Evolutionary conservation across 2,888 invertebrate species (phyloP).

Genomic region (Linyphia triangularis): DNA sequence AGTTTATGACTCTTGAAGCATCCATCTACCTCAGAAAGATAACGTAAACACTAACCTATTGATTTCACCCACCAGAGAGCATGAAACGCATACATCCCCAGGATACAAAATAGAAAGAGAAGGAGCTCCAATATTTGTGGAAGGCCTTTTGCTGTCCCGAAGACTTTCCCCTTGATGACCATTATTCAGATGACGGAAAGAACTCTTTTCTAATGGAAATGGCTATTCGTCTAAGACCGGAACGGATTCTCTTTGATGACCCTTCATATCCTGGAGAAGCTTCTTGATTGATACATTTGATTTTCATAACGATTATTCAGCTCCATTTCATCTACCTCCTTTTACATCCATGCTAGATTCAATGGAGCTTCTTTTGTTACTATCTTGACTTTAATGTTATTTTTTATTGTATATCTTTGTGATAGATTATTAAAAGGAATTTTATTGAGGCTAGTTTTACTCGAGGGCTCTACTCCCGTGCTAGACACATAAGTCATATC

Average conservation of each 20-base stretch:
- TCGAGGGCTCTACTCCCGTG: background rate
- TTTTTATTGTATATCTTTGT: background rate
- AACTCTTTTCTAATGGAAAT: conserved; percentile 38
- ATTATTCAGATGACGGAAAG: conserved; percentile 37
- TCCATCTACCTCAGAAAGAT: background rate
- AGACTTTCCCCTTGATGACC: conserved; percentile 39
- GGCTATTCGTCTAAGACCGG: conserved; percentile 35
- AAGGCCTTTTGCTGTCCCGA: background rate
- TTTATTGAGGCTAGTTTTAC: background rate
- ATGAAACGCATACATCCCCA: background rate
- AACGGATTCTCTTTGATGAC: conserved; percentile 41
- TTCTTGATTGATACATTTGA: conserved; percentile 59
- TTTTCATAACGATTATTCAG: conserved; percentile 64
- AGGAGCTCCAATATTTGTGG: conserved; percentile 23
- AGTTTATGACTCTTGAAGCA: no score
- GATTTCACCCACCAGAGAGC: background rate
- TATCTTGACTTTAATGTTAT: background rate
- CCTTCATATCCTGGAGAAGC: conserved; percentile 44
- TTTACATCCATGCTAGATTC: background rate
- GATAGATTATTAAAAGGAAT: background rate
- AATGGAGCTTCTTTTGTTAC: conserved; percentile 19
- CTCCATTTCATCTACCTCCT: conserved; percentile 16
- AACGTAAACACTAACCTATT: background rate
- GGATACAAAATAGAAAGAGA: background rate
- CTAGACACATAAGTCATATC: no score